Conservation (phyloP, 2,888 invertebrate genomes). For the Brachypalpus laphriformis region DNA sequence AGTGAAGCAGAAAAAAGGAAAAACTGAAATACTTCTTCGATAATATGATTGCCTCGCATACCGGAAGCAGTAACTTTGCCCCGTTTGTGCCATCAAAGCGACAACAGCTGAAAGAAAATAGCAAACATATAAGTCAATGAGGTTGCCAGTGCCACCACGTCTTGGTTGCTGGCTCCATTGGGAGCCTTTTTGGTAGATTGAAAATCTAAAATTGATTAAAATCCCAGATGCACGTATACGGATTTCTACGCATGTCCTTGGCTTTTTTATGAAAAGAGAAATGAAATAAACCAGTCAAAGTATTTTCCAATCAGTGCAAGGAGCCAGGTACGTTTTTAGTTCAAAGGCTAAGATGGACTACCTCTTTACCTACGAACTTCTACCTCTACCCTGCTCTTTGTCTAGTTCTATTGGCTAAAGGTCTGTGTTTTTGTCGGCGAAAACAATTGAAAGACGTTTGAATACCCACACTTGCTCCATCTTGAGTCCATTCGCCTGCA, state of each 20-base stretch:
- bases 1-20: not conserved
- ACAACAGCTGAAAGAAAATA: conserved; percentile 22
- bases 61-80: conserved; percentile 1
- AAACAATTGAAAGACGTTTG: conserved; percentile 65
- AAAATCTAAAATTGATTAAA: conserved; percentile 71
- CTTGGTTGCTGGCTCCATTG: conserved; percentile 18
- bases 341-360: not conserved
- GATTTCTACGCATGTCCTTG: conserved; percentile 49
- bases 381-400: not conserved
- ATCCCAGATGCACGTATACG: conserved; percentile 35
- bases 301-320: conserved; percentile 8
- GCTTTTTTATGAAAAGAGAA: not conserved
- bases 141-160: not conserved
- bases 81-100: conserved; percentile 19
- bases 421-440: conserved; percentile 45
- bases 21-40: not conserved
- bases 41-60: conserved; percentile 25
- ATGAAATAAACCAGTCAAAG: not conserved
- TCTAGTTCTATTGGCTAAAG: conserved; percentile 40
- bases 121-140: conserved; percentile 2
- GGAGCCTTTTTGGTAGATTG: conserved; percentile 56
- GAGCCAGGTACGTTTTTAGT: not conserved
- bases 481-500: conserved; percentile 47
- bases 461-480: conserved; percentile 26
- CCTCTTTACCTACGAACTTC: conserved; percentile 2